These are phyloP conservation scores for Trilocha varians DNA, from an alignment of 2,888 invertebrate genomes.

Conservation along the genomic window DNA sequence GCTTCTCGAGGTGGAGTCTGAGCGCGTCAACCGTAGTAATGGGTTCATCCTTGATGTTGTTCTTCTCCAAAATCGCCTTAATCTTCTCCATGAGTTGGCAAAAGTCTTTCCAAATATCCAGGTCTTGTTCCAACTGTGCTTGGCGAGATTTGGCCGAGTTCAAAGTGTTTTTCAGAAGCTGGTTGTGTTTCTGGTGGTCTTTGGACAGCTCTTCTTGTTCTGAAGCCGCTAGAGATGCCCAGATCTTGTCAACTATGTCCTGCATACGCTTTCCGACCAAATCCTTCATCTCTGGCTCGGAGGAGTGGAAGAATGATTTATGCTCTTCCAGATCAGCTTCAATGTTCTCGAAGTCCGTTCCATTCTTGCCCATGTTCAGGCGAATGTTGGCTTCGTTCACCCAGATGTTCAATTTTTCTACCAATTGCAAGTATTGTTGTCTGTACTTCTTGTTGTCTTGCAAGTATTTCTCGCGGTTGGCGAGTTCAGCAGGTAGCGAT, in stretches of 20 bases:
- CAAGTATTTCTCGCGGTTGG: constrained; percentile 86
- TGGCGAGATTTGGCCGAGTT: constrained; percentile 87
- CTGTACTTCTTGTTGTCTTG: constrained; percentile 83
- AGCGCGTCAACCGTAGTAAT: constrained; percentile 85
- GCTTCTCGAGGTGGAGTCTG: constrained; percentile 87
- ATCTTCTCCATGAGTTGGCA: constrained; percentile 84
- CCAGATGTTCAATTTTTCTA: constrained; percentile 87
- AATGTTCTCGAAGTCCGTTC: constrained; percentile 91
- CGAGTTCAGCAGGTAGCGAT: constrained; percentile 85
- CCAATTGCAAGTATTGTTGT: constrained; percentile 82
- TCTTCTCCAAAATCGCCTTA: constrained; percentile 81
- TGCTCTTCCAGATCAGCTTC: constrained; percentile 88
- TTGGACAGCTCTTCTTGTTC: constrained; percentile 89
- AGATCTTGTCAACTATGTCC: constrained; percentile 88
- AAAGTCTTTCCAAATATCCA: constrained; percentile 90
- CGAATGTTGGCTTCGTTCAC: constrained; percentile 86
- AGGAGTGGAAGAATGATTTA: constrained; percentile 85
- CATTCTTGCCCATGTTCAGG: constrained; percentile 84
- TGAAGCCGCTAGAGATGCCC: constrained; percentile 85
- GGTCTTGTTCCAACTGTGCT: constrained; percentile 85
- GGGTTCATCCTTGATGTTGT: constrained; percentile 84
- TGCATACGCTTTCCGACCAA: constrained; percentile 87
- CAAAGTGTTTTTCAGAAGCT: constrained; percentile 85
- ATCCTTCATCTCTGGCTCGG: constrained; percentile 83
- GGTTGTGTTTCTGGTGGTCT: constrained; percentile 86